phyloP scores from a whole-genome alignment of 2,113 vertebrate species.

The Rhizomys pruinosus region DNA sequence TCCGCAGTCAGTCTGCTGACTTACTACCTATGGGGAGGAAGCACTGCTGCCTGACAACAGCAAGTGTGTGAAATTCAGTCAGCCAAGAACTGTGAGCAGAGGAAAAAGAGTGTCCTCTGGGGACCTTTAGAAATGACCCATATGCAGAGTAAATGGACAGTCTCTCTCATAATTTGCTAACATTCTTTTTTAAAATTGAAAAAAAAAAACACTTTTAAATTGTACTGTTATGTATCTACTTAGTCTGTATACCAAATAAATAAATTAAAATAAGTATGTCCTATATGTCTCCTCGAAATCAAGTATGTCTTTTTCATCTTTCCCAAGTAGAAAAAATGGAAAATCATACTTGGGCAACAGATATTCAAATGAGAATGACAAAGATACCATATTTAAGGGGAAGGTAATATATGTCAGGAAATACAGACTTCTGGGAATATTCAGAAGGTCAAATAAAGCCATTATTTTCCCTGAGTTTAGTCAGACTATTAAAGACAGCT shows the following conservation, averaged over 20 bases:
- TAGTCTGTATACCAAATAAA: background rate
- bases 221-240: background rate
- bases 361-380: background rate
- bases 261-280: background rate
- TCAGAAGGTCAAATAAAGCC: background rate
- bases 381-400: background rate
- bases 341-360: background rate
- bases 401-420: background rate
- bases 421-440: background rate
- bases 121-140: background rate
- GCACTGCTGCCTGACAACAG: too few species aligned
- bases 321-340: background rate
- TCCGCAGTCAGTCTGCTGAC: background rate
- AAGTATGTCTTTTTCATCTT: background rate
- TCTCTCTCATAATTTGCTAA: background rate
- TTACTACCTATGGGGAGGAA: background rate
- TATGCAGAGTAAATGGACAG: background rate
- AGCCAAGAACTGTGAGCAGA: fast-evolving
- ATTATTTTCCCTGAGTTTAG: constrained; percentile 17
- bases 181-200: background rate
- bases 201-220: background rate
- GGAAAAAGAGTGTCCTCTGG: background rate
- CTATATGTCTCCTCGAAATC: background rate
- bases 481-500: constrained; percentile 35
- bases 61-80: background rate